phyloP scores from a whole-genome alignment of 2,113 vertebrate genomes.

The Halichoeres trimaculatus region DNA sequence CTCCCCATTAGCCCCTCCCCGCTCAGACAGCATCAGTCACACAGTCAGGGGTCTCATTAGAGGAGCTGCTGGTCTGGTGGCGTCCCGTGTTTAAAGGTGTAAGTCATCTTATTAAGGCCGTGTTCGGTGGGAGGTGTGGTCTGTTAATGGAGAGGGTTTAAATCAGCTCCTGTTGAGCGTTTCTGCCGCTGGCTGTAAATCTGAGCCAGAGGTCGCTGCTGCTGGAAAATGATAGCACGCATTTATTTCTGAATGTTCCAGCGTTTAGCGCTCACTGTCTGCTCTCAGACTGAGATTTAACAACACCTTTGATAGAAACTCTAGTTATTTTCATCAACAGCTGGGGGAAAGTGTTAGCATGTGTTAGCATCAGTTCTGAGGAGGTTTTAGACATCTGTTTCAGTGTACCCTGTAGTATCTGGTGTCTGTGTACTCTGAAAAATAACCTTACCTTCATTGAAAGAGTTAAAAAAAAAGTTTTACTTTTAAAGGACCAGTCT shows the following conservation, averaged over 20 bases:
- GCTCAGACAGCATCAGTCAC: not conserved
- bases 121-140: constrained; percentile 9
- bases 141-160: constrained; percentile 42
- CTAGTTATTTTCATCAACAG: too few species aligned
- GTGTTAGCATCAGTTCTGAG: too few species aligned
- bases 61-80: constrained; percentile 1
- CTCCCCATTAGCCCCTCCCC: not conserved
- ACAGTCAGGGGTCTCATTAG: constrained; percentile 20
- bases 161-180: constrained; percentile 37
- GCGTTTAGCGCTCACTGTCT: too few species aligned
- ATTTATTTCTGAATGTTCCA: not conserved
- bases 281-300: too few species aligned
- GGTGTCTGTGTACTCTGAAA: too few species aligned
- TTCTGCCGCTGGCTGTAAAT: not conserved
- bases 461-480: too few species aligned
- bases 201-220: not conserved
- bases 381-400: too few species aligned
- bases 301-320: too few species aligned
- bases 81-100: not conserved
- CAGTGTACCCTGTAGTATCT: too few species aligned
- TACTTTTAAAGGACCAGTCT: too few species aligned
- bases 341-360: too few species aligned
- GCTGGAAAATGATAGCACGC: not conserved
- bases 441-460: too few species aligned
- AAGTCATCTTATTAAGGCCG: constrained; percentile 4